Conservation (phyloP, 2,113 vertebrate species). For the Ranitomeya variabilis region DNA sequence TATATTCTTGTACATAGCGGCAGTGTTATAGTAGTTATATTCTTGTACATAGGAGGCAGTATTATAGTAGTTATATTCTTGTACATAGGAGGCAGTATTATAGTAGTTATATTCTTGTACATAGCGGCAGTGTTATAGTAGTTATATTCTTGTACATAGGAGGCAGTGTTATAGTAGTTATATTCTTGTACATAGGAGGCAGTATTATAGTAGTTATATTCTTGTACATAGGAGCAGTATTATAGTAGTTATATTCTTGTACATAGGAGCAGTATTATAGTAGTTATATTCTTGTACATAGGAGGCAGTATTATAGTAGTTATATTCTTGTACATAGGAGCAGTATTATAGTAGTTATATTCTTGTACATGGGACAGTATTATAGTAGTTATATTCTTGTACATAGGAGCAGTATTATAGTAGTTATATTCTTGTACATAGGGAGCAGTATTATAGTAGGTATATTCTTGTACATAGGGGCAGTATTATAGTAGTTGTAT, state of each 20-base stretch:
- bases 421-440: too few species aligned
- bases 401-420: too few species aligned
- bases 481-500: too few species aligned
- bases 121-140: neutral
- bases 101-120: slow-evolving; percentile 1
- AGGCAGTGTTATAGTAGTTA: neutral
- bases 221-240: neutral
- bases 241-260: neutral
- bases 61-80: neutral
- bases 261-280: neutral
- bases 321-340: neutral
- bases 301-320: neutral
- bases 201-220: neutral
- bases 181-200: neutral
- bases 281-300: slow-evolving; percentile 4
- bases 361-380: neutral
- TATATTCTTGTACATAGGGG: too few species aligned
- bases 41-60: neutral
- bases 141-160: too few species aligned
- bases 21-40: neutral
- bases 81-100: neutral
- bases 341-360: neutral
- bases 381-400: too few species aligned
- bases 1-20: neutral
- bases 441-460: too few species aligned